Evolutionary conservation across 23 tunicate genomes (phyloP), one percentile per base, ranked within the genome.

Genomic region (Phallusia fumigata): DNA sequence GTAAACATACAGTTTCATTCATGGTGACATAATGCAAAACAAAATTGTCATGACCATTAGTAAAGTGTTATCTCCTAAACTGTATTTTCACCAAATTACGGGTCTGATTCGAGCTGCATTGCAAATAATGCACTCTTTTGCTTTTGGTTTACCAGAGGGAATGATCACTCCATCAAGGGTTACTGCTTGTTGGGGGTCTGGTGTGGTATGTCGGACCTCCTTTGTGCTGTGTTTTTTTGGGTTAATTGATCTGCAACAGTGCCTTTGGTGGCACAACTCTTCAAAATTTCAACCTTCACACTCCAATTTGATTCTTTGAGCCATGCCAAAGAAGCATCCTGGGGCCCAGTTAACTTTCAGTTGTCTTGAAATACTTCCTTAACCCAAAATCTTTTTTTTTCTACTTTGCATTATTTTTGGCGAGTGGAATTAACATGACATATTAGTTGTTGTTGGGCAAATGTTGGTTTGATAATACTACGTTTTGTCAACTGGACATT

Each of bases 241-340:
- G n/a, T n/a, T n/a, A n/a, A n/a, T n/a, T n/a, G n/a, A n/a, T n/a
- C n/a, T n/a, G n/a, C n/a, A n/a, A 72, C 11, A 90, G 94, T 0
- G 98, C 98, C 73, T 93, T 94, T 10, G 94, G 95, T 3, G 98
- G 98, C 32, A 90, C 94, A 33, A 94, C 86, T 53, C 98, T 36
- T 36, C 89, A 65, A 30, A 94, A 83, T 52, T 86, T 89, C 76
- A 94, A 72, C 28, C 89, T n/a, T n/a, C n/a, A n/a, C n/a, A n/a
- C n/a, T n/a, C n/a, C n/a, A n/a, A n/a, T n/a, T n/a, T n/a, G n/a
- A n/a, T n/a, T n/a, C n/a, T n/a, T 65, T 16, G 95, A 94, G 0
- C 95, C 98, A 75, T 94, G 98, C 95, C 95, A 94, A 0, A 94
- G 64, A 16, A 90, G 53, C 74, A 74, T 82, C 64, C 90, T 74